Base-by-base conservation (phyloP, 2,797 vertebrate genomes). In the Peromyscus eremicus region DNA sequence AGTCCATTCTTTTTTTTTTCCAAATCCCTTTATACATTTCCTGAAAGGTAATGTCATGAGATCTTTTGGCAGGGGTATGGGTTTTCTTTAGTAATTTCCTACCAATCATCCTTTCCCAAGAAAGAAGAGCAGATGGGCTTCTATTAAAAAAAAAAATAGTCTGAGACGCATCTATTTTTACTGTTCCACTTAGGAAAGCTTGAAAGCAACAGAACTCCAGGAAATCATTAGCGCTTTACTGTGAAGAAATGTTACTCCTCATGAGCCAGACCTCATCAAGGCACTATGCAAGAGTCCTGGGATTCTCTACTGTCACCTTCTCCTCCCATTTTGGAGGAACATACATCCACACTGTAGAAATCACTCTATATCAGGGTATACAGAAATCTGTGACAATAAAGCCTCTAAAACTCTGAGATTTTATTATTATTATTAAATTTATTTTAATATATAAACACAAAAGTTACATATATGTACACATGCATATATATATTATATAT, bases 1-100 rank as follows among this genome's bases (percentile, higher is more conserved):
- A 49, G 55, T 40, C 80, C 46, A 70, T 76, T 87, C 49, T 52
- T 52, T 49, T 13, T 49, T 49, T 80, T 94, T 27, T 21, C 60
- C 2, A 37, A 71, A 79, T 29, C 40, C 32, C 29, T 93, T 95
- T 88, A 75, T 23, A n/a, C 1, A 57, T 93, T 90, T 85, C 37
- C 55, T 91, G 29, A 98, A 83, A 95, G 40, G 40, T 87, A 85
- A n/a, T 43, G 64, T 46, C 76, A 93, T 21, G 64, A 97, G n/a
- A 80, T 43, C 32, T 81, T 85, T 81, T 88, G 68, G n/a, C 60
- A 80, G 19, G 27, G 19, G 1, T 83, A 0, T 79, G 27, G 34
- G 21, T 89, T 97, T 97, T 71, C 6, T 55, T 96, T 94, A 60
- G 73, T 92, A 60, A 62, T 94, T 93, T 95, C 34, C 27, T 37